These are phyloP conservation scores for Byasa hedistus DNA, from an alignment of 2,888 invertebrate species.

Conservation along the genomic window DNA sequence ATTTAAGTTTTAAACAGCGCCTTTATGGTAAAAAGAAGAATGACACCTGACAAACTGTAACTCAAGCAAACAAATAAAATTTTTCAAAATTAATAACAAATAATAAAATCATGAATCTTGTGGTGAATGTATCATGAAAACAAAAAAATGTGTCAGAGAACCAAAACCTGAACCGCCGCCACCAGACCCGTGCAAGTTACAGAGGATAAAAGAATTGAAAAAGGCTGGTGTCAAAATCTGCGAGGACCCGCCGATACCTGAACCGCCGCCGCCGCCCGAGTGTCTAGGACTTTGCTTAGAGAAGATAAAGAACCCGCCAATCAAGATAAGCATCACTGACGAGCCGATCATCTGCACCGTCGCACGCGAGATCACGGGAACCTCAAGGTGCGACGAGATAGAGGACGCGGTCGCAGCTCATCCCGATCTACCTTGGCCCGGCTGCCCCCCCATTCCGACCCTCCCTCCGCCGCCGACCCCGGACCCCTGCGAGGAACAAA, in stretches of 20 bases:
- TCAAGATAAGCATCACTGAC: constrained; percentile 32
- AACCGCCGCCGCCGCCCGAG: constrained; percentile 40
- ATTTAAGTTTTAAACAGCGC: neutral
- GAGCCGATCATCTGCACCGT: constrained; percentile 46
- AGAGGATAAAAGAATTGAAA: constrained; percentile 43
- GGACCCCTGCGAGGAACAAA: constrained; percentile 51
- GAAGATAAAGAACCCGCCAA: constrained; percentile 53
- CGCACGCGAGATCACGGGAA: constrained; percentile 42
- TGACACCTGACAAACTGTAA: constrained; percentile 24
- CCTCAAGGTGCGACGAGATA: constrained; percentile 51
- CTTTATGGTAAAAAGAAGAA: neutral
- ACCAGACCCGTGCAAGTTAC: constrained; percentile 47
- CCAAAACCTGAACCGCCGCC: constrained; percentile 45
- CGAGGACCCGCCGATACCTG: constrained; percentile 41
- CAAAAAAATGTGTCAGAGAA: constrained; percentile 51
- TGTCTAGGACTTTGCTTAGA: constrained; percentile 58
- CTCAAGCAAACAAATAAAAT: neutral
- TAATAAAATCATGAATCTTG: constrained; percentile 11
- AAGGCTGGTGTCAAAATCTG: constrained; percentile 56
- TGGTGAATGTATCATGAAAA: constrained; percentile 44
- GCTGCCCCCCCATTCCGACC: constrained; percentile 46
- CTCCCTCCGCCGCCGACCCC: constrained; percentile 46
- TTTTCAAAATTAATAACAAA: constrained; percentile 20
- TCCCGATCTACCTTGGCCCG: constrained; percentile 45
- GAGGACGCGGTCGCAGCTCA: constrained; percentile 37